Conservation (phyloP, 2,113 vertebrate genomes). For the Otolemur garnettii region DNA sequence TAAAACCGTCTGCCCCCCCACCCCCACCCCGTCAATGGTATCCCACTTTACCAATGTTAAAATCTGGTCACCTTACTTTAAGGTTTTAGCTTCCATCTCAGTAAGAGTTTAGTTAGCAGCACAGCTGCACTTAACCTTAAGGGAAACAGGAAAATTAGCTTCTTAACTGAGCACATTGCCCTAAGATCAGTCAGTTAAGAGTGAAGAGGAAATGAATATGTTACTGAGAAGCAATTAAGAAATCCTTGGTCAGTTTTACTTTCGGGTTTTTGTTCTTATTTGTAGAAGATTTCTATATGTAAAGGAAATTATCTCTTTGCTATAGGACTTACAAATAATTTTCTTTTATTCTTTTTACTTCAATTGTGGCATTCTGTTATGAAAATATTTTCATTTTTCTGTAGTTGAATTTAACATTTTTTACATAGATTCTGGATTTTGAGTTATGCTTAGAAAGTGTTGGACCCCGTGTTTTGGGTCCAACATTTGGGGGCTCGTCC, state of each 20-base stretch:
- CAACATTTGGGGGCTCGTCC: too few relatives aligned
- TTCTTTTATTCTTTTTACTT: neutral
- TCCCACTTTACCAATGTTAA: too few relatives aligned
- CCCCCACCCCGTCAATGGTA: too few relatives aligned
- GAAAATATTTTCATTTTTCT: neutral
- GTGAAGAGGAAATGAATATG: neutral
- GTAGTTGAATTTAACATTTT: neutral
- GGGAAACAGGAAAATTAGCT: neutral
- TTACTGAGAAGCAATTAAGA: neutral
- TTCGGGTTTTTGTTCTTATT: neutral
- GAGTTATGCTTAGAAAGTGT: conserved; percentile 28
- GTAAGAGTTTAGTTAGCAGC: neutral
- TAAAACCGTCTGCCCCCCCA: too few relatives aligned
- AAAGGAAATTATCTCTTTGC: neutral
- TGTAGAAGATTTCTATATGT: neutral
- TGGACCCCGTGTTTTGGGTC: too few relatives aligned
- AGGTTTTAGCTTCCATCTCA: neutral
- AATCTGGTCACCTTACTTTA: too few relatives aligned
- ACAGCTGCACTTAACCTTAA: neutral
- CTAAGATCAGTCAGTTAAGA: neutral
- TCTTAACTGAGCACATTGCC: neutral
- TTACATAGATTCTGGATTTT: conserved; percentile 1
- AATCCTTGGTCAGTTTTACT: neutral
- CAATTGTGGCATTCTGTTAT: neutral
- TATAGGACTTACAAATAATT: neutral